Conservation (phyloP, 2,113 vertebrate genomes). For the Onychorhynchus coronatus region DNA sequence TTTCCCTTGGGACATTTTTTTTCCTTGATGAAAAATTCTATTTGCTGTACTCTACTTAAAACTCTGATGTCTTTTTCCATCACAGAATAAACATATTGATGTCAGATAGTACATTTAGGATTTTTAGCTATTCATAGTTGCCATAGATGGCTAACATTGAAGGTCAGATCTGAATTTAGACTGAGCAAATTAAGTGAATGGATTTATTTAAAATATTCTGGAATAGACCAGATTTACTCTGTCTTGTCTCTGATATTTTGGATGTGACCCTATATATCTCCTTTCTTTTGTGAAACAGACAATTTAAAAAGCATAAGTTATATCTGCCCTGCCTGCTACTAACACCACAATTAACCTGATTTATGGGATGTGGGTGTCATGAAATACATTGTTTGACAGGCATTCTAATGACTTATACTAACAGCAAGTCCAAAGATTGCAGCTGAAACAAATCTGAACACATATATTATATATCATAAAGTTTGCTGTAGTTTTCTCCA, state of each 20-base stretch:
- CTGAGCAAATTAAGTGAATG: not conserved
- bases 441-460: not conserved
- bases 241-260: not conserved
- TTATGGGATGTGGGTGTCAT: not conserved
- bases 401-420: not conserved
- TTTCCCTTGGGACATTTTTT: not conserved
- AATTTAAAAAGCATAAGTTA: not conserved
- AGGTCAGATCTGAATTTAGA: not conserved
- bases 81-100: not conserved
- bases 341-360: constrained; percentile 8
- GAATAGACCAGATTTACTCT: not conserved
- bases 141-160: not conserved
- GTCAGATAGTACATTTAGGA: not conserved
- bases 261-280: not conserved
- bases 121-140: not conserved
- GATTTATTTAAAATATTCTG: not conserved
- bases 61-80: not conserved
- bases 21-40: not conserved
- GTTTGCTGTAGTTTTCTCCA: not conserved
- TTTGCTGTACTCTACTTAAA: not conserved
- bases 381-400: constrained; percentile 20
- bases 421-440: not conserved
- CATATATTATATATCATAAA: not conserved
- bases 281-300: not conserved
- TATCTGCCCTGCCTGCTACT: not conserved